Conservation (phyloP, 2,113 vertebrate species). For the Bujurquina vittata region DNA sequence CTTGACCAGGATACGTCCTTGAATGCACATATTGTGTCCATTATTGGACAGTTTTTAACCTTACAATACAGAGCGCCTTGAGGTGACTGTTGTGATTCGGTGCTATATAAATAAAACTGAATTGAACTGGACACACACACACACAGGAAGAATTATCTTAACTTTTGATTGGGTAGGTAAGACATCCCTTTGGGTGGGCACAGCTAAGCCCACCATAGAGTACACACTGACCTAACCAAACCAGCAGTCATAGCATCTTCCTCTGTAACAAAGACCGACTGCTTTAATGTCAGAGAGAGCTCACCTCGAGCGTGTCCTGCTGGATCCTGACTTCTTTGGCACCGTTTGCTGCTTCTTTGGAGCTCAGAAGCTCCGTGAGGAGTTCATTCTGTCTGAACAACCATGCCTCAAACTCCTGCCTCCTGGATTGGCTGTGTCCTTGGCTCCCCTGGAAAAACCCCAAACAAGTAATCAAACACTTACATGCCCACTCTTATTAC, state of each 20-base stretch:
- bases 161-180: not conserved
- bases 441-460: conserved; percentile 46
- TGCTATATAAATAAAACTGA: too few species aligned
- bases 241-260: not conserved
- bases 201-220: not conserved
- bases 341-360: conserved; percentile 32
- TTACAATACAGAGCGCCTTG: too few species aligned
- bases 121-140: not conserved
- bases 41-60: too few species aligned
- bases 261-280: not conserved
- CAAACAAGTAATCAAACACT: not conserved
- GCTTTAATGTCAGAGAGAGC: conserved; percentile 11
- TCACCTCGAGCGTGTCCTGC: conserved; percentile 83
- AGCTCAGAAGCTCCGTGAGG: conserved; percentile 75
- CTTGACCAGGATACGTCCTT: too few species aligned
- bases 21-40: too few species aligned
- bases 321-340: conserved; percentile 67
- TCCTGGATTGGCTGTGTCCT: conserved; percentile 38
- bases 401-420: conserved; percentile 85
- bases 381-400: conserved; percentile 80
- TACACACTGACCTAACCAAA: too few species aligned
- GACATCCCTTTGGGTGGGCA: not conserved
- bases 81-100: too few species aligned
- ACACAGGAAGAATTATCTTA: not conserved
- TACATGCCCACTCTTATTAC: not conserved